Conservation (phyloP, 2,888 invertebrate genomes). For the Nemotelus pantherinus region DNA sequence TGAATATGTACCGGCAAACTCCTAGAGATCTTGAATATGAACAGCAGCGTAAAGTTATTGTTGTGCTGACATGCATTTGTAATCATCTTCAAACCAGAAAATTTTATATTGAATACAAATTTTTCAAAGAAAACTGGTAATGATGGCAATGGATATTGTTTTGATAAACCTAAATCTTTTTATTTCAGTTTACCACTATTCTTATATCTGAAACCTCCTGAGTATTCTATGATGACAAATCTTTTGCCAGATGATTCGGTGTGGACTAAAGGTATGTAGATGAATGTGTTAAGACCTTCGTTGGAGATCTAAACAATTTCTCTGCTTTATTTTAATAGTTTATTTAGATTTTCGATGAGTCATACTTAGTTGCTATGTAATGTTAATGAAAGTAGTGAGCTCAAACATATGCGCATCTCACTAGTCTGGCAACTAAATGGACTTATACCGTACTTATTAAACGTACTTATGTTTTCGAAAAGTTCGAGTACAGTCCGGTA, state of each 20-base stretch:
- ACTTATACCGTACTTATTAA: too few relatives aligned
- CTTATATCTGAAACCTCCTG: constrained; percentile 62
- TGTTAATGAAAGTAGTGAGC: too few relatives aligned
- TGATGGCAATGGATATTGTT: constrained; percentile 16
- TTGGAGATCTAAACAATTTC: too few relatives aligned
- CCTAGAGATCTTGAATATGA: constrained; percentile 60
- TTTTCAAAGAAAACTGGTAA: constrained; percentile 67
- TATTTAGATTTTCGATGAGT: too few relatives aligned
- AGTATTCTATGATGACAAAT: constrained; percentile 61
- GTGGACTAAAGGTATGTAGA: constrained; percentile 60
- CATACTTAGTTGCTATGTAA: too few relatives aligned
- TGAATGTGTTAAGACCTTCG: too few relatives aligned
- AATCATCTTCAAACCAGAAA: constrained; percentile 67
- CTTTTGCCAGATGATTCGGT: constrained; percentile 60
- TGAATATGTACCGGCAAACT: constrained; percentile 59
- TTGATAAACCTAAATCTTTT: background rate
- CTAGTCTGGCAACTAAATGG: too few relatives aligned
- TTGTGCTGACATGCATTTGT: constrained; percentile 65
- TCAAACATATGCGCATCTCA: too few relatives aligned
- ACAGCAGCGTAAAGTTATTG: constrained; percentile 65
- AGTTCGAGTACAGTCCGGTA: too few relatives aligned
- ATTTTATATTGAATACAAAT: constrained; percentile 66
- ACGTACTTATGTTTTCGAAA: too few relatives aligned
- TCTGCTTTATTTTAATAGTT: too few relatives aligned
- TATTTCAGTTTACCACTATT: constrained; percentile 60